Percentiles rank a stretch among this genome's conserved stretches.
Conservation (phyloP, 2,888 invertebrate species). For the Orthonevra nobilis region DNA sequence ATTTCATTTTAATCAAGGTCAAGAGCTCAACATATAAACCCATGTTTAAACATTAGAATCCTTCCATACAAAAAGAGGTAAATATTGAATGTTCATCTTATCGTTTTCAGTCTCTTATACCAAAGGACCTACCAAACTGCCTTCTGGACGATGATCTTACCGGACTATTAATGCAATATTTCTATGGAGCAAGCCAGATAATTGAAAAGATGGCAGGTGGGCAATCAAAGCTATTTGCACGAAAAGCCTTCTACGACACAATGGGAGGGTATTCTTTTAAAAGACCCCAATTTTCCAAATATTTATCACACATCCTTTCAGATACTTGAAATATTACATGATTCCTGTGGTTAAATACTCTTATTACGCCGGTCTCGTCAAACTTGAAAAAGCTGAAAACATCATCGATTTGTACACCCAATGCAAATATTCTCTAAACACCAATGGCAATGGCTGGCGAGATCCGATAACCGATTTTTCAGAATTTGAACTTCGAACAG, state of each 20-base stretch:
- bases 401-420: constrained; percentile 74
- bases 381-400: constrained; percentile 73
- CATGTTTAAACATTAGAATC: no score
- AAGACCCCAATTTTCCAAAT: neutral
- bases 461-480: constrained; percentile 73
- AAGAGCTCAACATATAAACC: no score
- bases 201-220: constrained; percentile 73
- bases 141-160: constrained; percentile 75
- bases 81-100: no score
- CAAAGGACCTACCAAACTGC: constrained; percentile 74
- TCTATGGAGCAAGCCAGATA: constrained; percentile 75
- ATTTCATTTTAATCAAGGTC: no score
- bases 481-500: constrained; percentile 71
- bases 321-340: constrained; percentile 76
- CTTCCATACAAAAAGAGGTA: no score
- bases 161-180: constrained; percentile 76
- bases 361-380: constrained; percentile 77
- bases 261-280: constrained; percentile 74
- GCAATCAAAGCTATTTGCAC: constrained; percentile 70
- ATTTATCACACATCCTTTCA: constrained; percentile 29
- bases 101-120: constrained; percentile 75
- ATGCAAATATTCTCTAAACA: constrained; percentile 76
- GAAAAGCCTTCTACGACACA: constrained; percentile 77
- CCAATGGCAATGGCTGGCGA: constrained; percentile 79
- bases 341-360: constrained; percentile 77